Evolutionary conservation across 2,888 invertebrate species (phyloP).

Genomic region (Mythimna lalbum): DNA sequence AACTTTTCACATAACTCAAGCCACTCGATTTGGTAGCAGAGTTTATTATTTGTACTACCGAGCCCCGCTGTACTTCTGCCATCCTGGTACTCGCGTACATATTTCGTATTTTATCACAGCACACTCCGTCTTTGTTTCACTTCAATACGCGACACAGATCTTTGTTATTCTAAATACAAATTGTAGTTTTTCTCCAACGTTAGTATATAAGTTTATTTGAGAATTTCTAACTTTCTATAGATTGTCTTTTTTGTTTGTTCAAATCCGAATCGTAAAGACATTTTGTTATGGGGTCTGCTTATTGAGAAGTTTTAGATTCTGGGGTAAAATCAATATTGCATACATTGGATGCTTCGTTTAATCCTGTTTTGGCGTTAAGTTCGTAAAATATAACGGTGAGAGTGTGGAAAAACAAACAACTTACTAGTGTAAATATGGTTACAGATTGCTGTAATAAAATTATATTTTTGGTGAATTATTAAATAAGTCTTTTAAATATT

Average conservation of each 20-base stretch:
- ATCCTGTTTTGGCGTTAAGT: not conserved
- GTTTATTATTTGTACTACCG: constrained; percentile 86
- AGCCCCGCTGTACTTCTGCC: constrained; percentile 66
- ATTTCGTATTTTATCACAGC: constrained; percentile 79
- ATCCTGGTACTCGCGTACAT: constrained; percentile 66
- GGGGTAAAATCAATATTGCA: constrained; percentile 53
- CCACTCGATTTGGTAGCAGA: constrained; percentile 87
- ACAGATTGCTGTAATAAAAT: no score
- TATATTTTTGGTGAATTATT: no score
- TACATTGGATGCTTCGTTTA: not conserved
- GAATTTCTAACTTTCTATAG: not conserved
- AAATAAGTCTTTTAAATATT: no score
- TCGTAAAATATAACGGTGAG: not conserved
- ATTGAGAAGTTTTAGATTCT: constrained; percentile 9
- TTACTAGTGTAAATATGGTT: not conserved
- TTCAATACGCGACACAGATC: constrained; percentile 58
- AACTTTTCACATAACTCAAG: constrained; percentile 89
- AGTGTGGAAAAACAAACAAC: not conserved
- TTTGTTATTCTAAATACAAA: not conserved
- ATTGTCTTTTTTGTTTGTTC: constrained; percentile 1
- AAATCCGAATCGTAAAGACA: constrained; percentile 31
- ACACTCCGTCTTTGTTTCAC: constrained; percentile 76
- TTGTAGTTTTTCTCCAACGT: not conserved
- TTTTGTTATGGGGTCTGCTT: constrained; percentile 30
- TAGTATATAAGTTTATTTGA: constrained; percentile 4